Evolutionary conservation across 2,888 invertebrate genomes (phyloP).

Genomic region (Aethes cnicana): DNA sequence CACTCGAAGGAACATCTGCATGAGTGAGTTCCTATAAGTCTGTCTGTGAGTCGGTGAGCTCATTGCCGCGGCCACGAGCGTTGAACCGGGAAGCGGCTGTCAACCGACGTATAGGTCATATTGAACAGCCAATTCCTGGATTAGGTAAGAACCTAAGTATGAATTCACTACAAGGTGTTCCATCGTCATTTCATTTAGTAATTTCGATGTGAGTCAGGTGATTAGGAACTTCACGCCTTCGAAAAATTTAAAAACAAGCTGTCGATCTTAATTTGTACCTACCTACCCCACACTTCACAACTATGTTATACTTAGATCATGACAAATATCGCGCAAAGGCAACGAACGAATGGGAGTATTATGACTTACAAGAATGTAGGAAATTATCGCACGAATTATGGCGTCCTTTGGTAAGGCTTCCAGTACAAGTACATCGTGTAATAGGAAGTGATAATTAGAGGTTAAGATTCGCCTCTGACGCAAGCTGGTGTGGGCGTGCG

Average conservation of each 20-base stretch:
- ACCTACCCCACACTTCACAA: neutral
- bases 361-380: slow-evolving; percentile 6
- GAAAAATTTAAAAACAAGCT: neutral
- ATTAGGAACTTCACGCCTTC: neutral
- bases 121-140: slow-evolving; percentile 38
- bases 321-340: neutral
- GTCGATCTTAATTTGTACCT: slow-evolving; percentile 5
- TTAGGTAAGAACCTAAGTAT: slow-evolving; percentile 5
- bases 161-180: neutral
- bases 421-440: slow-evolving; percentile 33
- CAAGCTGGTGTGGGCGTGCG: slow-evolving; percentile 39
- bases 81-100: slow-evolving; percentile 59
- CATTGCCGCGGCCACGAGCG: slow-evolving; percentile 51
- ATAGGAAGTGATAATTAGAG: slow-evolving; percentile 51
- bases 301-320: slow-evolving; percentile 2
- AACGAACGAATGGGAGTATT: neutral
- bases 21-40: slow-evolving; percentile 46
- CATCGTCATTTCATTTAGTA: neutral
- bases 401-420: slow-evolving; percentile 20
- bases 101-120: slow-evolving; percentile 45
- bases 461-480: slow-evolving; percentile 53
- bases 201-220: neutral
- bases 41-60: slow-evolving; percentile 53
- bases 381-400: slow-evolving; percentile 27
- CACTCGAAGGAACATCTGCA: slow-evolving; percentile 31